A percentile compares a stretch with the other conserved stretches of the same genome.
These are phyloP conservation scores for Oreonectes daqikongensis DNA, from an alignment of 2,797 vertebrate genomes.

Conservation along the genomic window DNA sequence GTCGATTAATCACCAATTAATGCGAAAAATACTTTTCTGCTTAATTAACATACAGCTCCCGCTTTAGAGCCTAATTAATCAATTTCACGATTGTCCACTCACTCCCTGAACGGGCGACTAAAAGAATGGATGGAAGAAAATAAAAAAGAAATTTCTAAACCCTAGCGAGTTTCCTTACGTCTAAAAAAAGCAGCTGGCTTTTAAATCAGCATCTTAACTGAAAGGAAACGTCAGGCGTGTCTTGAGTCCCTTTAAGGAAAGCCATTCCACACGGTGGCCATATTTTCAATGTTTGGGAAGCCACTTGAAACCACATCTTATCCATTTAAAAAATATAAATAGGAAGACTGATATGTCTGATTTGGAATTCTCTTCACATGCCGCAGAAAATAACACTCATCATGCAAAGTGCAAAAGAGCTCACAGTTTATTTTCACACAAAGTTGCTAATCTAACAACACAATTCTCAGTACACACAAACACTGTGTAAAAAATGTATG, in stretches of 20 bases:
- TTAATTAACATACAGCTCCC: slow-evolving; percentile 77
- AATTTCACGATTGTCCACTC: slow-evolving; percentile 65
- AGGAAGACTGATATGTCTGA: background rate
- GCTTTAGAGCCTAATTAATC: slow-evolving; percentile 75
- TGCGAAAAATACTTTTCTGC: slow-evolving; percentile 69
- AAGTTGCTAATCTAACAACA: background rate
- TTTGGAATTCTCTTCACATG: background rate
- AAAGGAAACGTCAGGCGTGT: no score
- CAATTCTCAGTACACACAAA: background rate
- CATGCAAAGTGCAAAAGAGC: background rate
- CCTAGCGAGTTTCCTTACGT: background rate
- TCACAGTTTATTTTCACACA: background rate
- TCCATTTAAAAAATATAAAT: no score
- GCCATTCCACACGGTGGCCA: no score
- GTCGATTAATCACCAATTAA: slow-evolving; percentile 76
- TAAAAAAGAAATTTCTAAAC: background rate
- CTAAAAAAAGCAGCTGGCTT: background rate
- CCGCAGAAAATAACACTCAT: background rate
- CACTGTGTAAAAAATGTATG: background rate
- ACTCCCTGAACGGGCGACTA: slow-evolving; percentile 24
- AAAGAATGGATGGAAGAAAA: background rate
- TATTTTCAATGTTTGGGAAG: no score
- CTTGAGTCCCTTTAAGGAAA: no score
- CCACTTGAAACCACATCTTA: no score
- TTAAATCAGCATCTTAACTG: background rate